phyloP scores from a whole-genome alignment of 2,113 vertebrate genomes.

The Eurypyga helias region DNA sequence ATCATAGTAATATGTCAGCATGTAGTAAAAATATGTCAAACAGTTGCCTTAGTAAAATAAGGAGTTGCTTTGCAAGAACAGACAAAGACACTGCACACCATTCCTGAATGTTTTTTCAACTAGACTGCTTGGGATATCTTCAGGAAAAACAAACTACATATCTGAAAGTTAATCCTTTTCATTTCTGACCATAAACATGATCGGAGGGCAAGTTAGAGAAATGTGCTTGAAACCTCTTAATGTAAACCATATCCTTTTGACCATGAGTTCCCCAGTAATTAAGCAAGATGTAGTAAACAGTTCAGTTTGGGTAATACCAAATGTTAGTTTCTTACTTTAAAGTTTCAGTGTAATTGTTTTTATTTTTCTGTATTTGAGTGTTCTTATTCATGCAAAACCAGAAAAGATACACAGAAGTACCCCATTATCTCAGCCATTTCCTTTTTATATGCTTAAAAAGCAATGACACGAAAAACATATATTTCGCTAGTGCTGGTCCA shows the following conservation, averaged over 20 bases:
- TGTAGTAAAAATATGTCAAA: background rate
- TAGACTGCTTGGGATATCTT: background rate
- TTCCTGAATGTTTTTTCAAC: background rate
- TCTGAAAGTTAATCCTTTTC: background rate
- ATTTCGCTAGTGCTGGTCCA: background rate
- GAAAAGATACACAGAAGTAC: background rate
- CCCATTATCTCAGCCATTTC: background rate
- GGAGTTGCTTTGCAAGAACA: background rate
- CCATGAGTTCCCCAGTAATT: background rate
- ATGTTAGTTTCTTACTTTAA: background rate
- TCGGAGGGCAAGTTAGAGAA: background rate
- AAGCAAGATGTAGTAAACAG: background rate
- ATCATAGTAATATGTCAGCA: background rate
- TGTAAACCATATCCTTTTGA: background rate
- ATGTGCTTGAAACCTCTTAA: background rate
- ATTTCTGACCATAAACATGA: background rate
- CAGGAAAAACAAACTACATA: background rate
- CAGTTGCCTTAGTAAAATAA: background rate
- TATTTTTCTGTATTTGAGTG: background rate
- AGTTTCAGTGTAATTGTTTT: background rate
- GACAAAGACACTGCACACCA: background rate
- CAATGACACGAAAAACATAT: accelerated
- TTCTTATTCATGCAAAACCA: background rate
- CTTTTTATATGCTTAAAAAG: background rate
- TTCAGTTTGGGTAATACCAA: background rate